phyloP scores from a whole-genome alignment of 1,140 invertebrate species.

The Camponotus pennsylvanicus region DNA sequence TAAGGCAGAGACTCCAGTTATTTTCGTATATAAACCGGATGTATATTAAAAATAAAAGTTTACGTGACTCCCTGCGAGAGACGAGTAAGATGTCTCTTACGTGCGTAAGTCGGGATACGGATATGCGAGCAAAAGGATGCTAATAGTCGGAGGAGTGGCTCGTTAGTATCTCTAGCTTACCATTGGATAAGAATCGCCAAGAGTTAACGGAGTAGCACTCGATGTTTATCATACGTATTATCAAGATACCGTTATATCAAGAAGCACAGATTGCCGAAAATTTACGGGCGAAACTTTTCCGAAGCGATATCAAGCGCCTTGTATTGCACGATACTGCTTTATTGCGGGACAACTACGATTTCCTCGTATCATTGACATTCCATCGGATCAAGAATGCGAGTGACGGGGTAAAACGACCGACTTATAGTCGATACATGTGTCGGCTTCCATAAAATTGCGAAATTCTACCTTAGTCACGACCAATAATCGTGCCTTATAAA shows the following conservation, averaged over 20 bases:
- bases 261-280: conserved; percentile 10
- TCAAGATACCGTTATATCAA: conserved; percentile 8
- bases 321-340: conserved; percentile 36
- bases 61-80: neutral
- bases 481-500: neutral
- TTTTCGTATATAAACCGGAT: conserved; percentile 11
- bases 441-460: neutral
- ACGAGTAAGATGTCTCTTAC: conserved; percentile 32
- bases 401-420: conserved; percentile 2
- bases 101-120: conserved; percentile 25
- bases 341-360: conserved; percentile 18
- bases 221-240: neutral
- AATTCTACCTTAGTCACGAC: conserved; percentile 17
- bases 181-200: conserved; percentile 34
- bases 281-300: neutral
- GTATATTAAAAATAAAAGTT: conserved; percentile 28
- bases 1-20: neutral
- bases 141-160: conserved; percentile 57
- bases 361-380: conserved; percentile 36
- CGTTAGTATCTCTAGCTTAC: conserved; percentile 39
- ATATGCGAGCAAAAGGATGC: conserved; percentile 49
- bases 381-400: conserved; percentile 29
- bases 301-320: neutral
- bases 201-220: neutral
- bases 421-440: neutral